A percentile compares a stretch with the other conserved stretches of the same genome.
phyloP scores from a whole-genome alignment of 2,797 vertebrate genomes.

The Leuciscus waleckii region DNA sequence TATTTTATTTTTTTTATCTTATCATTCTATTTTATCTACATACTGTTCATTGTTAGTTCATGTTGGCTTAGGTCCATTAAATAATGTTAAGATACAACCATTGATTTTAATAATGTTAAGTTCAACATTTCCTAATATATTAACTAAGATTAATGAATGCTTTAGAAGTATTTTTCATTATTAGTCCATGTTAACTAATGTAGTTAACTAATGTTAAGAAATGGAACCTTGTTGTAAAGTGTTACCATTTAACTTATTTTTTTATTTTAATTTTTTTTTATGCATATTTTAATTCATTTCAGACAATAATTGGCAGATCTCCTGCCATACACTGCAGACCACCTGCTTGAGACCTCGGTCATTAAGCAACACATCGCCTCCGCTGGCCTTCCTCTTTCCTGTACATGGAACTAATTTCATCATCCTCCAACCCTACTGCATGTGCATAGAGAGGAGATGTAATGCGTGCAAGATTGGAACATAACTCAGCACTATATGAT shows the following conservation, averaged over 20 bases:
- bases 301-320: not conserved
- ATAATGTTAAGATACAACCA: not conserved
- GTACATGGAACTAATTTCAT: slow-evolving; percentile 22
- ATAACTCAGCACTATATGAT: slow-evolving; percentile 44
- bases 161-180: not conserved
- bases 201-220: not conserved
- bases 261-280: not conserved
- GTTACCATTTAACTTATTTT: not conserved
- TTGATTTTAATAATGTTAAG: not conserved
- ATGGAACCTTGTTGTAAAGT: not conserved
- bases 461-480: slow-evolving; percentile 32
- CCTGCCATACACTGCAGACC: not conserved
- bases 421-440: slow-evolving; percentile 16
- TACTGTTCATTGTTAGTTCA: not conserved
- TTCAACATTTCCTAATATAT: not conserved
- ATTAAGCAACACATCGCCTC: not conserved
- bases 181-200: not conserved
- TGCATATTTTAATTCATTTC: not conserved
- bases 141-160: not conserved
- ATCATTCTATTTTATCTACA: not conserved
- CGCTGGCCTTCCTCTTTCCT: slow-evolving; percentile 17
- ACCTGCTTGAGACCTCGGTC: not conserved
- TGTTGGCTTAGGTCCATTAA: not conserved
- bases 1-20: not conserved
- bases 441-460: slow-evolving; percentile 24